Evolutionary conservation across 1,140 invertebrate species (phyloP).

Genomic region (Drosophila quadrilineata): DNA sequence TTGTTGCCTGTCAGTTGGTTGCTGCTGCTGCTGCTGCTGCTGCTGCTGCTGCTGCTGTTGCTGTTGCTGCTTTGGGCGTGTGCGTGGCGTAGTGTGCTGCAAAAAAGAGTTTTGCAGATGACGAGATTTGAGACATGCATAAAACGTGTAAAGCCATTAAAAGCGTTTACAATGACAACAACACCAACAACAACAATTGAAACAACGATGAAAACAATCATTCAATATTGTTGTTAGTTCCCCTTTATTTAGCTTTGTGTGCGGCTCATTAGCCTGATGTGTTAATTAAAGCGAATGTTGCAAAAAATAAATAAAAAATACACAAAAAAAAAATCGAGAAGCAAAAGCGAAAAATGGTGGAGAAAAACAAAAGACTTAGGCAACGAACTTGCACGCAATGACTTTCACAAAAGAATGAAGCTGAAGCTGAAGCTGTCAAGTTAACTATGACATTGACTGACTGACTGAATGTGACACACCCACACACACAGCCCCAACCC

Average conservation of each 20-base stretch:
- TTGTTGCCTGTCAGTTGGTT: constrained; percentile 8
- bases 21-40: constrained; percentile 12
- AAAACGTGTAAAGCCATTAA: constrained; percentile 60
- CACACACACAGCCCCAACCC: neutral
- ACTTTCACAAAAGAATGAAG: constrained; percentile 62
- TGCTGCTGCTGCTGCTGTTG: constrained; percentile 27
- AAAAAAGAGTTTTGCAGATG: constrained; percentile 20
- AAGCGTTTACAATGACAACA: constrained; percentile 33
- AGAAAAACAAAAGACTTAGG: constrained; percentile 65
- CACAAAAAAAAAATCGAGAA: constrained; percentile 15
- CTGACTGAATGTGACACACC: constrained; percentile 11
- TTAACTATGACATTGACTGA: constrained; percentile 22
- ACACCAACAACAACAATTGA: constrained; percentile 10
- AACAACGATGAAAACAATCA: constrained; percentile 34
- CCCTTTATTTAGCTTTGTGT: constrained; percentile 26
- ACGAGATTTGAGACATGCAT: constrained; percentile 52
- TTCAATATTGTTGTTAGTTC: constrained; percentile 49
- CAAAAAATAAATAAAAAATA: constrained; percentile 20
- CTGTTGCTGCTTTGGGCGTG: constrained; percentile 53
- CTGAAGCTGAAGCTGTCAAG: constrained; percentile 31
- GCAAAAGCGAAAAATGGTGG: constrained; percentile 8
- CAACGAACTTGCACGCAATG: constrained; percentile 64
- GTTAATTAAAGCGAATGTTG: constrained; percentile 68
- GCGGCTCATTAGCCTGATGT: constrained; percentile 47
- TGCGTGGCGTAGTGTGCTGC: constrained; percentile 47